These are phyloP conservation scores for Graptemys geographica DNA, from an alignment of 2,797 vertebrate species.

Conservation along the genomic window DNA sequence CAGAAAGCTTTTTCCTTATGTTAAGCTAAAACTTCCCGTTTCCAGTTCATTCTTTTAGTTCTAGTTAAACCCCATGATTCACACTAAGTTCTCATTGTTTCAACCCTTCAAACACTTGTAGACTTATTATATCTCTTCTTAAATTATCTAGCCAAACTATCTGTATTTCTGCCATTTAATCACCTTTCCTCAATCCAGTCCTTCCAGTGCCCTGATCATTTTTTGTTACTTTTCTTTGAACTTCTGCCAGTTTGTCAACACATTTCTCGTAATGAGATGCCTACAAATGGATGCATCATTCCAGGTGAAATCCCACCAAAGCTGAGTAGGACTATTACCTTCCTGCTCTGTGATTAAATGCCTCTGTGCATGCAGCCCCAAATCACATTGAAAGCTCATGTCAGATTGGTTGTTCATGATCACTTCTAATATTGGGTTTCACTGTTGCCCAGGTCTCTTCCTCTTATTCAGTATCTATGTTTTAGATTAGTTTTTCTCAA, in stretches of 20 bases:
- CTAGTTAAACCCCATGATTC: no score
- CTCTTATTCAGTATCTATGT: neutral
- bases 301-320: neutral
- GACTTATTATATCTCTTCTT: neutral
- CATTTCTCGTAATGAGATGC: neutral
- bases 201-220: neutral
- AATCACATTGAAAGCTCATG: neutral
- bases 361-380: neutral
- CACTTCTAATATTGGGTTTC: neutral
- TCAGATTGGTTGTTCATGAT: neutral
- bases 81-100: no score
- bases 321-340: neutral
- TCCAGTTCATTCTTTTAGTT: neutral
- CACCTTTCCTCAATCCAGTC: neutral
- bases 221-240: neutral
- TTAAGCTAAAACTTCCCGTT: neutral
- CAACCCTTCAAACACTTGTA: neutral
- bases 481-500: conserved; percentile 9
- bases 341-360: conserved; percentile 4
- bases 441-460: neutral
- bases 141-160: neutral
- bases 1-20: neutral
- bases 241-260: neutral
- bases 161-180: neutral
- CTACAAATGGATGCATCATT: neutral